Evolutionary conservation across 1,140 invertebrate genomes (phyloP).

Genomic region (Formica exsecta): DNA sequence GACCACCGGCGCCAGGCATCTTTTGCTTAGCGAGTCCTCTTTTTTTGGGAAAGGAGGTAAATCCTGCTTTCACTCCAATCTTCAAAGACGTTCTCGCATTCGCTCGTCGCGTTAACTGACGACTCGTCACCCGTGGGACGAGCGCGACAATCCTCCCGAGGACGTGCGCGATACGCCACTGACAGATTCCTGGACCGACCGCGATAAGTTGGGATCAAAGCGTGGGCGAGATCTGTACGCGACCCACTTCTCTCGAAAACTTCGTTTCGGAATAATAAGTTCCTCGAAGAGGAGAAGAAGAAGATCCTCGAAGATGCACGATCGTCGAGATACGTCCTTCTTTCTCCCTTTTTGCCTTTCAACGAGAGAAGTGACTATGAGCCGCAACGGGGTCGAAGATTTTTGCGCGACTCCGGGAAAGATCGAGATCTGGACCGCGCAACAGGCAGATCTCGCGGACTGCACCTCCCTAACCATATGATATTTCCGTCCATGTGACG

Average conservation of each 20-base stretch:
- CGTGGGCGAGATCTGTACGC: slow-evolving; percentile 65
- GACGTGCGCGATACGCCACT: slow-evolving; percentile 51
- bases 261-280: slow-evolving; percentile 36
- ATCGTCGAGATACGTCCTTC: neutral
- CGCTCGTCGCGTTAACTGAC: neutral
- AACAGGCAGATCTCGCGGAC: slow-evolving; percentile 70
- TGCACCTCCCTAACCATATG: slow-evolving; percentile 80
- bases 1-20: slow-evolving; percentile 85
- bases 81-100: neutral
- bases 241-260: slow-evolving; percentile 66
- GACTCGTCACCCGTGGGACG: neutral
- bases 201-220: slow-evolving; percentile 66
- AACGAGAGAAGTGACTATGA: neutral
- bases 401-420: slow-evolving; percentile 83
- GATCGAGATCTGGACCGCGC: slow-evolving; percentile 82
- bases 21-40: slow-evolving; percentile 38
- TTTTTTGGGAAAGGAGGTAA: neutral
- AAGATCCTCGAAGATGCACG: neutral
- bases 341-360: neutral
- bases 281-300: neutral
- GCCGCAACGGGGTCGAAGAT: slow-evolving; percentile 68
- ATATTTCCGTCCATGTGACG: slow-evolving; percentile 85
- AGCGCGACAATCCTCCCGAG: neutral
- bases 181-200: slow-evolving; percentile 68
- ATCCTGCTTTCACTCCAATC: neutral